Percentiles rank a stretch among this genome's conserved stretches.
phyloP scores from a whole-genome alignment of 1,140 invertebrate genomes.

The Aphelenchoides fujianensis region DNA sequence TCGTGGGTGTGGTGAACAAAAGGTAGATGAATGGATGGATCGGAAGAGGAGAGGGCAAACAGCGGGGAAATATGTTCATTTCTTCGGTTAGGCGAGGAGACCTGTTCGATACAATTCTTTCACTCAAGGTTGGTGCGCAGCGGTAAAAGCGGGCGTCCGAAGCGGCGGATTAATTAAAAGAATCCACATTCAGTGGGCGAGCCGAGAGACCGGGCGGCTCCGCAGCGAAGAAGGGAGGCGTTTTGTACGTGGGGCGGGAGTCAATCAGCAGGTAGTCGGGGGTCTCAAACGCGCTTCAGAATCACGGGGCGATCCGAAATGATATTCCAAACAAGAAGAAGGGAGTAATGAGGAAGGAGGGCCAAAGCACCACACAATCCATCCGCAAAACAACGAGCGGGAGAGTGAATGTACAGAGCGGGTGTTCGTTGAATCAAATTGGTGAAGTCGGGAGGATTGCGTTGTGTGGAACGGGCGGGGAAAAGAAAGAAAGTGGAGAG shows the following conservation, averaged over 20 bases:
- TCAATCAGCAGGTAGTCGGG: not conserved
- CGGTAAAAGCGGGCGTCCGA: too few relatives aligned
- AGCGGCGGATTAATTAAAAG: too few relatives aligned
- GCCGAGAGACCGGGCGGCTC: not conserved
- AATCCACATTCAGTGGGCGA: not conserved
- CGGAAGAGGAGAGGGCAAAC: too few relatives aligned
- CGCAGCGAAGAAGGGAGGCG: too few relatives aligned
- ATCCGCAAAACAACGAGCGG: not conserved
- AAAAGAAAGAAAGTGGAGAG: too few relatives aligned
- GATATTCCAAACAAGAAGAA: not conserved
- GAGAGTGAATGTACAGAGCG: constrained; percentile 1
- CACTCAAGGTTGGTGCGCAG: not conserved
- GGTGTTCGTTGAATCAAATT: not conserved
- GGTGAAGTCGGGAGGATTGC: not conserved
- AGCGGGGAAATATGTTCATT: too few relatives aligned
- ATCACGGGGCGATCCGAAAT: not conserved
- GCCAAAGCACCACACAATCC: not conserved
- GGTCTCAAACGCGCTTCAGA: not conserved
- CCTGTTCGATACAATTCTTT: not conserved
- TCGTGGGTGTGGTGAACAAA: too few relatives aligned
- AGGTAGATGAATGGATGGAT: too few relatives aligned
- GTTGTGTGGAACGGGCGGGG: not conserved
- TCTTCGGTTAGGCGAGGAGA: not conserved
- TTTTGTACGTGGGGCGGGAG: not conserved
- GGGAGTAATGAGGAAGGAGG: too few relatives aligned